A percentile compares a stretch with the other conserved stretches of the same genome.
Evolutionary conservation across 2,888 invertebrate species (phyloP).

Genomic region (Cheiracanthium punctorium): DNA sequence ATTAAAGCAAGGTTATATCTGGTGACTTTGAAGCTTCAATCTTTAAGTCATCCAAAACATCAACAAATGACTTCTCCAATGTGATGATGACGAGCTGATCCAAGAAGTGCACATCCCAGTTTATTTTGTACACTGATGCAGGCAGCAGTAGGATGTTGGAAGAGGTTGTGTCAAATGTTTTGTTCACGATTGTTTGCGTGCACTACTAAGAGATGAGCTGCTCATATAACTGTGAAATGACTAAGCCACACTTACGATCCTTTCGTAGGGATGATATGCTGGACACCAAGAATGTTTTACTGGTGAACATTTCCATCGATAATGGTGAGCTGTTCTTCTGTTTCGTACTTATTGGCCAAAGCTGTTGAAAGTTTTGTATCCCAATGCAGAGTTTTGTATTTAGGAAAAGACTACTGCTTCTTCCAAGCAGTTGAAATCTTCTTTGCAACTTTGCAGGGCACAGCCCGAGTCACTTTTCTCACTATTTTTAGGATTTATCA

Average conservation of each 20-base stretch:
- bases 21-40: no score
- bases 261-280: constrained; percentile 1
- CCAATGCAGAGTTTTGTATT: no score
- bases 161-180: not conserved
- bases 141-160: not conserved
- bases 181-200: constrained; percentile 9
- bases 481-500: no score
- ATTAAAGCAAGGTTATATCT: no score
- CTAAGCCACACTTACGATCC: not conserved
- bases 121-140: not conserved
- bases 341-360: no score
- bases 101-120: not conserved
- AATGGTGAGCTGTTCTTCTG: not conserved
- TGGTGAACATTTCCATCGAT: not conserved
- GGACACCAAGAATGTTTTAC: not conserved
- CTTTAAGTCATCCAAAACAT: no score
- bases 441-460: not conserved
- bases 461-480: no score
- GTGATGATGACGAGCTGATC: no score
- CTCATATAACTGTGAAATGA: constrained; percentile 2
- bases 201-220: not conserved
- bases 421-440: not conserved
- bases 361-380: no score
- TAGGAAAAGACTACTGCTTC: no score
- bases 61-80: no score